Evolutionary conservation across 1,140 invertebrate species (phyloP).

Genomic region (Camponotus floridanus): DNA sequence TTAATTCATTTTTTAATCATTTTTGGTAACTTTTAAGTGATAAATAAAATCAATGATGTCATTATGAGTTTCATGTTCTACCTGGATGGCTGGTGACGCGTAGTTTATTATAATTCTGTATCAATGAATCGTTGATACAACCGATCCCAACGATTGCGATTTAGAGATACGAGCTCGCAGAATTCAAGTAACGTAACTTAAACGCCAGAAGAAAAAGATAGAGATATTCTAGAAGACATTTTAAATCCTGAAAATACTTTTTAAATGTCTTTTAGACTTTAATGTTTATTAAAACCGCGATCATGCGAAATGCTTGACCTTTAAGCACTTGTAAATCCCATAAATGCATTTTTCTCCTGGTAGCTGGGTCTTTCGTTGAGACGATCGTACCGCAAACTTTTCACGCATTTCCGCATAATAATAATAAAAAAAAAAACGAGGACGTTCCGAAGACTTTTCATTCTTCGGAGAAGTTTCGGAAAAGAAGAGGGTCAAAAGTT

Average conservation of each 20-base stretch:
- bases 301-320: background rate
- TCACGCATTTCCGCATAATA: background rate
- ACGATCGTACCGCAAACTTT: background rate
- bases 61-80: too few species aligned
- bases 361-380: background rate
- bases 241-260: background rate
- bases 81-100: background rate
- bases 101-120: background rate
- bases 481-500: background rate
- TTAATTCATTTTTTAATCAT: too few species aligned
- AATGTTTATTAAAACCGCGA: background rate
- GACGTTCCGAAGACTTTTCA: background rate
- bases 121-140: background rate
- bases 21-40: too few species aligned
- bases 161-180: background rate
- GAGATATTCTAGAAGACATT: background rate
- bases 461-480: background rate
- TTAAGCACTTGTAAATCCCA: background rate
- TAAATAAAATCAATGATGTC: too few species aligned
- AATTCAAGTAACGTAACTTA: background rate
- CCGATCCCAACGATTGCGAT: background rate
- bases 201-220: background rate
- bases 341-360: background rate
- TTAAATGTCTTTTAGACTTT: background rate
- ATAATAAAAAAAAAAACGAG: background rate